Conservation (phyloP, 1,140 invertebrate genomes). For the Fopius arisanus region DNA sequence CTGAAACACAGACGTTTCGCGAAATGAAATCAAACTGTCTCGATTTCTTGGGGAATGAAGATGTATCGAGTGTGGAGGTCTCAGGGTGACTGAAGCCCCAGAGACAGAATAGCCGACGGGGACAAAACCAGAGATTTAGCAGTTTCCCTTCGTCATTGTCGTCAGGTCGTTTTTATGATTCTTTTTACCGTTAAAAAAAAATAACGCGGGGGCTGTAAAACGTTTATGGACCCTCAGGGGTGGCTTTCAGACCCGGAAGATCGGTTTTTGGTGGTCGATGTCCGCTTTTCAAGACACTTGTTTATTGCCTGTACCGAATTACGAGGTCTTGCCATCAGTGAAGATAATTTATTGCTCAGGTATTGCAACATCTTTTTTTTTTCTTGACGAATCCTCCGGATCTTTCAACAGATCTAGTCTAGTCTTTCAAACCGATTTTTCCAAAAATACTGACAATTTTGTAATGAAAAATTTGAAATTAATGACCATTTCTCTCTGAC, state of each 20-base stretch:
- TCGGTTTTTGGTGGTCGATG: conserved; percentile 15
- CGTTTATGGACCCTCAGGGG: conserved; percentile 24
- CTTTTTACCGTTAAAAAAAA: conserved; percentile 26
- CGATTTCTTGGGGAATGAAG: conserved; percentile 13
- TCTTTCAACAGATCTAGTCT: too few species aligned
- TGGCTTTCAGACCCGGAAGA: neutral
- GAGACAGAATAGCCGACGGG: conserved; percentile 5
- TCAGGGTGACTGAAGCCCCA: conserved; percentile 27
- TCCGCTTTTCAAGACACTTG: conserved; percentile 29
- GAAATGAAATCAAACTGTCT: neutral
- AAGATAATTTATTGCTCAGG: too few species aligned
- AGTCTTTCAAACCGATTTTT: too few species aligned
- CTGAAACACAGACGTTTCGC: too few species aligned
- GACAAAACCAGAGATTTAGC: conserved; percentile 21
- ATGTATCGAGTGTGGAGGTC: conserved; percentile 23
- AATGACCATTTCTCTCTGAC: too few species aligned
- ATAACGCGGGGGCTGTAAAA: conserved; percentile 36
- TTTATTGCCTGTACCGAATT: conserved; percentile 40
- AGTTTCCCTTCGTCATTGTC: conserved; percentile 35
- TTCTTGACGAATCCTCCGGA: too few species aligned
- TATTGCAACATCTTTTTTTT: too few species aligned
- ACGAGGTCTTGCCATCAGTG: conserved; percentile 16
- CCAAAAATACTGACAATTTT: too few species aligned
- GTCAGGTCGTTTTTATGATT: conserved; percentile 23
- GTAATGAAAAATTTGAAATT: too few species aligned